A percentile compares a stretch with the other conserved stretches of the same genome.
phyloP scores from a whole-genome alignment of 1,140 invertebrate genomes.

The Hormaphis cornu region DNA sequence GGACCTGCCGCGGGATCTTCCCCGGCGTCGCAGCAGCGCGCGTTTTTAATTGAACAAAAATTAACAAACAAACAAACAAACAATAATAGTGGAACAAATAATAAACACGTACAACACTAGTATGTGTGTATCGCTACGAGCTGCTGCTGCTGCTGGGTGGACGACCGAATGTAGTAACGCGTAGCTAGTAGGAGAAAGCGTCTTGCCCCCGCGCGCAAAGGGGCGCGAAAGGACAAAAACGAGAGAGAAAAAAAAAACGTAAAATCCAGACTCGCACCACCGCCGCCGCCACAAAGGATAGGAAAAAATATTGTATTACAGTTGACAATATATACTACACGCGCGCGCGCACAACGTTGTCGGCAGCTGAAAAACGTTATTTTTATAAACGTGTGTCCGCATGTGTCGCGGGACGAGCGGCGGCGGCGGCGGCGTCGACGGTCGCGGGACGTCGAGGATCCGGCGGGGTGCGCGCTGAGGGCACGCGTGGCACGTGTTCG shows the following conservation, averaged over 20 bases:
- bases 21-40: too few species aligned
- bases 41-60: too few species aligned
- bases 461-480: background rate
- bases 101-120: too few species aligned
- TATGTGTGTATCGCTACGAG: too few species aligned
- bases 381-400: conserved; percentile 11
- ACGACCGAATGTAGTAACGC: too few species aligned
- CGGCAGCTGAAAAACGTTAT: conserved; percentile 31
- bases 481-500: conserved; percentile 5
- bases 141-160: too few species aligned
- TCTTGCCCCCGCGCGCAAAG: too few species aligned
- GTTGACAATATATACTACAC: conserved; percentile 22
- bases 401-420: background rate
- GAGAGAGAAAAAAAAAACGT: background rate
- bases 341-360: too few species aligned
- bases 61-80: too few species aligned
- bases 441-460: background rate
- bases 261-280: background rate
- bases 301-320: conserved; percentile 32
- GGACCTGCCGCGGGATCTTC: too few species aligned
- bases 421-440: background rate
- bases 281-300: background rate
- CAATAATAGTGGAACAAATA: too few species aligned
- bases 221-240: background rate
- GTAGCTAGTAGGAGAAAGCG: background rate